Base-by-base conservation (phyloP, 2,888 invertebrate species). In the Agrenia bidenticulata region DNA sequence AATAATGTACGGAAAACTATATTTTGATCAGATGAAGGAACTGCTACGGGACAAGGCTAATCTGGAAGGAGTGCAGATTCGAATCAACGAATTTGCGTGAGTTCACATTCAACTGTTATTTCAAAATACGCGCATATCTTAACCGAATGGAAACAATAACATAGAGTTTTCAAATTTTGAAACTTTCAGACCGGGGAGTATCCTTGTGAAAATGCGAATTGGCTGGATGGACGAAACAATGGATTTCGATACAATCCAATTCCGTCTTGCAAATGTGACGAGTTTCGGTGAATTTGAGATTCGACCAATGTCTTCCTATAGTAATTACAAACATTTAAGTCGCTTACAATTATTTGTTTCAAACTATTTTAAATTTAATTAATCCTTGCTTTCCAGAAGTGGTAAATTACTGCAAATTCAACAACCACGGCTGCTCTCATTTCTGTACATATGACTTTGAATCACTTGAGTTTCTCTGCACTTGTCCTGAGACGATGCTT, bases 361-460 rank as follows among this genome's bases (percentile, higher is more conserved):
- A 50, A n/a, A 32, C n/a, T 5, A 42, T 42, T 51, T 15, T 53
- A 53, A n/a, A 53, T 51, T 57, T 39, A 27, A 42, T 55, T 59
- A 32, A 1, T 9, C 56, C n/a, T 55, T 67, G 27, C 51, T 45
- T 77, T 75, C 17, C 73, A 76, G 84, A 79, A 73, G 84, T 89
- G 49, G 79, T 86, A 23, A 86, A 89, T 79, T 79, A 53, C 11
- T 91, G 88, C 79, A 84, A 86, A 79, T 83, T 86, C 62, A 83
- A 85, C 61, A 83, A 85, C 67, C 83, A 87, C 64, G 81, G 83
- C 55, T 91, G 90, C 77, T 84, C 88, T 72, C 82, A 88, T 72
- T 82, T 80, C 13, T 91, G 90, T 78, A 80, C 81, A 60, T 90
- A 88, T 77, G 85, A 89, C 78, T 86, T 86, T 76, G 79, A 81